phyloP scores from a whole-genome alignment of 35 echinoderm and acorn worm species.

The Chiridota heheva region DNA sequence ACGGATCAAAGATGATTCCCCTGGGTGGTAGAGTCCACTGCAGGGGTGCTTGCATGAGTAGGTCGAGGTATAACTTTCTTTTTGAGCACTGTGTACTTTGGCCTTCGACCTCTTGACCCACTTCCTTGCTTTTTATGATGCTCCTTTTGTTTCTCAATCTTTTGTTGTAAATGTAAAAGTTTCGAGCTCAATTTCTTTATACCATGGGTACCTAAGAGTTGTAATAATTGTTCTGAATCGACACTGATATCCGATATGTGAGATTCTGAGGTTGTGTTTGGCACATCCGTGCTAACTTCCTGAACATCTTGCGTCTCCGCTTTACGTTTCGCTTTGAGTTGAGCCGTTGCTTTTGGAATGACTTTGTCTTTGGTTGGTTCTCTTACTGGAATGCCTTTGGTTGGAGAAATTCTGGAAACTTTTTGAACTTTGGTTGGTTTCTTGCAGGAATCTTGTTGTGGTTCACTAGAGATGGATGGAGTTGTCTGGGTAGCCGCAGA shows the following conservation, averaged over 20 bases:
- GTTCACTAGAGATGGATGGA: too few relatives aligned
- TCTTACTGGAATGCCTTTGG: constrained; percentile 3
- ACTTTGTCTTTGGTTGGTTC: constrained; percentile 19
- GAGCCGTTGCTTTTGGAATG: background rate
- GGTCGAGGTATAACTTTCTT: constrained; percentile 46
- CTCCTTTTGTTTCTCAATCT: constrained; percentile 89
- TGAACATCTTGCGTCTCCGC: background rate
- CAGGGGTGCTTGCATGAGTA: constrained; percentile 68
- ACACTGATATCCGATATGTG: constrained; percentile 78
- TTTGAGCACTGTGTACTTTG: constrained; percentile 31
- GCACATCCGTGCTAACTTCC: background rate
- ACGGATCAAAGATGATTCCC: too few relatives aligned
- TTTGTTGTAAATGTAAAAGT: constrained; percentile 69
- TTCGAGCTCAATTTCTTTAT: constrained; percentile 86
- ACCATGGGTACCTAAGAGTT: constrained; percentile 71
- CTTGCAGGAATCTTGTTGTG: too few relatives aligned
- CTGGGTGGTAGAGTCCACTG: background rate
- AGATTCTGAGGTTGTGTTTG: constrained; percentile 19
- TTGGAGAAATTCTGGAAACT: background rate
- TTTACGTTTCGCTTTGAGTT: constrained; percentile 16
- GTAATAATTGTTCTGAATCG: constrained; percentile 82
- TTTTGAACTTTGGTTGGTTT: constrained; percentile 26
- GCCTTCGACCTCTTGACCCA: constrained; percentile 26
- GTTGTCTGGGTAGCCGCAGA: too few relatives aligned
- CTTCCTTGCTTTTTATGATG: constrained; percentile 63